Evolutionary conservation across 2,113 vertebrate genomes (phyloP).

Genomic region (Ceratotherium simum): DNA sequence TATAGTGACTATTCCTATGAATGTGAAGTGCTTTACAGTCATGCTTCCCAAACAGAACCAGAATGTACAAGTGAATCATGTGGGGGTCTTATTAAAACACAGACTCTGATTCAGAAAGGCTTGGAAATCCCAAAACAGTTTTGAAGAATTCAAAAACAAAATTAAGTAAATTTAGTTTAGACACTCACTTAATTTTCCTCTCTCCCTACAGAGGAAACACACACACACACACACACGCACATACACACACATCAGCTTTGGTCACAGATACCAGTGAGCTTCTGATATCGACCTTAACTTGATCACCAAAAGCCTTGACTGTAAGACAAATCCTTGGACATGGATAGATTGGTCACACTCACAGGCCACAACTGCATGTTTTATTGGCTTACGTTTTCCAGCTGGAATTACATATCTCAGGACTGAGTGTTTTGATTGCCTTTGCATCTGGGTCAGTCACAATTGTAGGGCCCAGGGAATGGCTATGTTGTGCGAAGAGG

Average conservation of each 20-base stretch:
- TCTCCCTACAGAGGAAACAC: neutral
- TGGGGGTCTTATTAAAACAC: neutral
- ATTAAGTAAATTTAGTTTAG: neutral
- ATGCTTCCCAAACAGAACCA: neutral
- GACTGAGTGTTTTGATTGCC: conserved; percentile 62
- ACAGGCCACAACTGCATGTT: conserved; percentile 51
- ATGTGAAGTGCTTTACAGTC: neutral
- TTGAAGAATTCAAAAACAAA: conserved; percentile 41
- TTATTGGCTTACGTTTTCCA: conserved; percentile 64
- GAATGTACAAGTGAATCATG: neutral
- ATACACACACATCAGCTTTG: neutral
- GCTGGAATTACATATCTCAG: conserved; percentile 44
- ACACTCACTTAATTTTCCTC: neutral
- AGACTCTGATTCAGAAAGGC: conserved; percentile 11
- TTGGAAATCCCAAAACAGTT: neutral
- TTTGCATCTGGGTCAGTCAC: conserved; percentile 65
- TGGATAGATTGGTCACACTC: conserved; percentile 58
- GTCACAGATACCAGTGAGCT: neutral
- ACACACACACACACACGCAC: neutral
- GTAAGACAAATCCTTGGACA: conserved; percentile 53
- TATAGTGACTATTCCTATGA: neutral
- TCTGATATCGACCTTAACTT: neutral
- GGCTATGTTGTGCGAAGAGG: neutral
- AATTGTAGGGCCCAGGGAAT: conserved; percentile 35
- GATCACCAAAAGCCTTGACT: conserved; percentile 39